A percentile compares a stretch with the other conserved stretches of the same genome.
phyloP scores from a whole-genome alignment of 2,888 invertebrate species.

The Polyommatus iphigenia region DNA sequence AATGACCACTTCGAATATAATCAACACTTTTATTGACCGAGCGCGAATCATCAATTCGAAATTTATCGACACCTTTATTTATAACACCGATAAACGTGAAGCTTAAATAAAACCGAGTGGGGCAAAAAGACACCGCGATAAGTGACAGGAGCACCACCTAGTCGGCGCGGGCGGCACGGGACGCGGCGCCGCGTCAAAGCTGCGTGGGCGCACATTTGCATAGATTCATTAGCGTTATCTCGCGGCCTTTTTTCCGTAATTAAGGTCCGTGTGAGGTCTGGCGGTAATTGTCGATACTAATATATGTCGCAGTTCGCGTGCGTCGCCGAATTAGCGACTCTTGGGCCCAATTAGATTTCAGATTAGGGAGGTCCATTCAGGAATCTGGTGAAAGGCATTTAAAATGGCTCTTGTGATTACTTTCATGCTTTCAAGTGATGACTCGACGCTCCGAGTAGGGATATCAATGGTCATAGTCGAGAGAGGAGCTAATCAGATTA shows the following conservation, averaged over 20 bases:
- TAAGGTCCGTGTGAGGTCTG: constrained; percentile 52
- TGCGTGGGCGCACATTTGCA: constrained; percentile 51
- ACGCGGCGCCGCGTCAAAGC: constrained; percentile 40
- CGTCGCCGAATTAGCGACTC: neutral
- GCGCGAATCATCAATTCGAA: neutral
- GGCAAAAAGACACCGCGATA: constrained; percentile 3
- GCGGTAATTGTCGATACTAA: constrained; percentile 32
- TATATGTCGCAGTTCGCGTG: neutral
- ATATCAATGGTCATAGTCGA: neutral
- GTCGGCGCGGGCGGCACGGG: constrained; percentile 17
- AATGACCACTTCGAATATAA: neutral
- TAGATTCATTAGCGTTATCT: constrained; percentile 47
- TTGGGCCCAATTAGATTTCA: constrained; percentile 3
- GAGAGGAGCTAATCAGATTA: too few species aligned
- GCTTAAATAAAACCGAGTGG: constrained; percentile 1
- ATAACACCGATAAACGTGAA: neutral
- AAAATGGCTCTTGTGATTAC: neutral
- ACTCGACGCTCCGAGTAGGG: neutral
- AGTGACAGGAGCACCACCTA: constrained; percentile 26
- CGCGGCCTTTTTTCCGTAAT: constrained; percentile 46
- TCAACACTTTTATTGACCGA: too few species aligned
- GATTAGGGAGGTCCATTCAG: neutral
- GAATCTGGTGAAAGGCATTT: neutral
- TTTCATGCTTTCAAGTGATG: neutral
- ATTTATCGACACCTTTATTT: neutral